These are phyloP conservation scores for Pristionchus japonicus DNA, from an alignment of 2,888 invertebrate genomes.

Conservation along the genomic window DNA sequence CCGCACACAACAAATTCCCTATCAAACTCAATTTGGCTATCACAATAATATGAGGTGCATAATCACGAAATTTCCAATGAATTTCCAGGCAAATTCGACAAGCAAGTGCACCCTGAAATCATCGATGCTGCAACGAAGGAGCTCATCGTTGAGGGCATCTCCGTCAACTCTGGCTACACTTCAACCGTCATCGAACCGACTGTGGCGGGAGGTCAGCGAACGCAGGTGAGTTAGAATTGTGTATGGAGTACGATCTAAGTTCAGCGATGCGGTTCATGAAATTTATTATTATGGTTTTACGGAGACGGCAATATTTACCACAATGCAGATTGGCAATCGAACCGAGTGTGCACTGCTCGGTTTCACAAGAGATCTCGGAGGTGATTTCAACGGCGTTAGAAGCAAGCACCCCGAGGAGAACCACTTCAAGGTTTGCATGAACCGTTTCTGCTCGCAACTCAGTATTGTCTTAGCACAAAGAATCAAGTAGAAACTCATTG, in stretches of 20 bases:
- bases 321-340: conserved; percentile 78
- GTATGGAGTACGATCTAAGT: no score
- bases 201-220: conserved; percentile 58
- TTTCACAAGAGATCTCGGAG: conserved; percentile 76
- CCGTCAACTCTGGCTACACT: conserved; percentile 76
- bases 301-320: no score
- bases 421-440: conserved; percentile 71
- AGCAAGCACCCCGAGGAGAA: conserved; percentile 77
- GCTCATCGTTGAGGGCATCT: conserved; percentile 86
- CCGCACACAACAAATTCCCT: no score
- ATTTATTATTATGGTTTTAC: no score
- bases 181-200: conserved; percentile 55
- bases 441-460: no score
- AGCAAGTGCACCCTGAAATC: conserved; percentile 50
- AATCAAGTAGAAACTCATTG: no score
- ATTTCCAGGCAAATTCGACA: conserved; percentile 61
- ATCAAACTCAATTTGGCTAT: no score
- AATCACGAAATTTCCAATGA: no score
- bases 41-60: no score
- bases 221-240: conserved; percentile 49
- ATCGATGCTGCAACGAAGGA: conserved; percentile 56
- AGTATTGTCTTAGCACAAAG: no score
- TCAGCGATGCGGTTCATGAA: no score
- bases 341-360: conserved; percentile 79
- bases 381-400: conserved; percentile 76